These are phyloP conservation scores for Tiliacea citrago DNA, from an alignment of 2,888 invertebrate genomes.

Conservation along the genomic window DNA sequence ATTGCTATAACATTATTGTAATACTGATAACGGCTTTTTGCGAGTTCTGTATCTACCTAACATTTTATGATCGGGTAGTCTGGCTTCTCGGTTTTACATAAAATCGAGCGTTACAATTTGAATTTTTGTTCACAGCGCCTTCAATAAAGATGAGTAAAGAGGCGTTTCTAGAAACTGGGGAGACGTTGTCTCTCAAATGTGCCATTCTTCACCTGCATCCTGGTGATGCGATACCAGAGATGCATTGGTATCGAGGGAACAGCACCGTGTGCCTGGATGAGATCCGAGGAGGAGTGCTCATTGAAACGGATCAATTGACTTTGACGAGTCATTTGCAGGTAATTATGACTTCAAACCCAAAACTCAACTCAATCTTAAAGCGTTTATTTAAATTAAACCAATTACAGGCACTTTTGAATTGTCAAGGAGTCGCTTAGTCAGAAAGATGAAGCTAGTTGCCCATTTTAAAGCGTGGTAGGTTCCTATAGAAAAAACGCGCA, in stretches of 20 bases:
- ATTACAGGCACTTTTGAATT: not conserved
- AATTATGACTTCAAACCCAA: constrained; percentile 11
- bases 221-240: constrained; percentile 76
- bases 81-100: not conserved
- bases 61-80: not conserved
- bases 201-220: constrained; percentile 81
- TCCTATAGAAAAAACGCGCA: too few relatives aligned
- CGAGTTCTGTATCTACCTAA: not conserved
- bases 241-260: constrained; percentile 85
- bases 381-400: not conserved
- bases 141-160: constrained; percentile 86
- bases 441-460: not conserved
- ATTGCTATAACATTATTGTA: not conserved
- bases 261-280: constrained; percentile 81
- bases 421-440: not conserved
- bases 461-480: too few relatives aligned
- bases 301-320: constrained; percentile 85
- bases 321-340: constrained; percentile 87
- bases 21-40: not conserved
- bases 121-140: constrained; percentile 76
- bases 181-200: constrained; percentile 86
- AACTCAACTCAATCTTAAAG: not conserved
- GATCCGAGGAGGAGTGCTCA: constrained; percentile 86
- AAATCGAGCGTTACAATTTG: not conserved
- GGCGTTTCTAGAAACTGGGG: constrained; percentile 86